These are phyloP conservation scores for Himalopsyche anomala DNA, from an alignment of 2,888 invertebrate genomes.

Conservation along the genomic window DNA sequence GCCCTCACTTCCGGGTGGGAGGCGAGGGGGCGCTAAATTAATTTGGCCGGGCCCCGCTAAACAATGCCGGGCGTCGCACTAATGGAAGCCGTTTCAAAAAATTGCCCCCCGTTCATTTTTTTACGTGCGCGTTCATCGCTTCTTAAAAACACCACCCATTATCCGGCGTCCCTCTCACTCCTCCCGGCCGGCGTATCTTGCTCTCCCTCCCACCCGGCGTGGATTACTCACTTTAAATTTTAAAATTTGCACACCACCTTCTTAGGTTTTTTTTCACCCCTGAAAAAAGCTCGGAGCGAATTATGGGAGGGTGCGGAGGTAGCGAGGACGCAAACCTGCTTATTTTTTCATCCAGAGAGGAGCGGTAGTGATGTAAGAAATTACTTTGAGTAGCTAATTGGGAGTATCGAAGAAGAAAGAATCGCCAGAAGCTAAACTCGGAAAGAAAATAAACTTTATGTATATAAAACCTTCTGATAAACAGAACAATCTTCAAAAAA, in stretches of 20 bases:
- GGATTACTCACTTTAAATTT: slow-evolving; percentile 65
- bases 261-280: slow-evolving; percentile 47
- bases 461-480: slow-evolving; percentile 42
- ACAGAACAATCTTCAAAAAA: not conserved
- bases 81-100: slow-evolving; percentile 74
- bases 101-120: slow-evolving; percentile 71
- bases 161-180: slow-evolving; percentile 50
- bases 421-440: slow-evolving; percentile 63
- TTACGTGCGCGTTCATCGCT: slow-evolving; percentile 66
- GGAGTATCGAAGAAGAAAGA: slow-evolving; percentile 62
- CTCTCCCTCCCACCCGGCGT: slow-evolving; percentile 61
- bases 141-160: slow-evolving; percentile 62
- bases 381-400: slow-evolving; percentile 64
- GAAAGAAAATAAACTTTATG: slow-evolving; percentile 61
- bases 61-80: slow-evolving; percentile 74
- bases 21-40: slow-evolving; percentile 71
- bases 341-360: slow-evolving; percentile 63
- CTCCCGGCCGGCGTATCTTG: slow-evolving; percentile 49
- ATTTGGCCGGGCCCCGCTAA: slow-evolving; percentile 72
- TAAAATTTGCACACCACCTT: slow-evolving; percentile 61
- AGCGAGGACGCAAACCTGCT: slow-evolving; percentile 60
- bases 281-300: slow-evolving; percentile 46
- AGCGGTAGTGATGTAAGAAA: slow-evolving; percentile 63
- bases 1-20: slow-evolving; percentile 53
- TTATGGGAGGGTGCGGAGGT: slow-evolving; percentile 47